Base-by-base conservation (phyloP, 2,113 vertebrate species). In the Myocastor coypus region DNA sequence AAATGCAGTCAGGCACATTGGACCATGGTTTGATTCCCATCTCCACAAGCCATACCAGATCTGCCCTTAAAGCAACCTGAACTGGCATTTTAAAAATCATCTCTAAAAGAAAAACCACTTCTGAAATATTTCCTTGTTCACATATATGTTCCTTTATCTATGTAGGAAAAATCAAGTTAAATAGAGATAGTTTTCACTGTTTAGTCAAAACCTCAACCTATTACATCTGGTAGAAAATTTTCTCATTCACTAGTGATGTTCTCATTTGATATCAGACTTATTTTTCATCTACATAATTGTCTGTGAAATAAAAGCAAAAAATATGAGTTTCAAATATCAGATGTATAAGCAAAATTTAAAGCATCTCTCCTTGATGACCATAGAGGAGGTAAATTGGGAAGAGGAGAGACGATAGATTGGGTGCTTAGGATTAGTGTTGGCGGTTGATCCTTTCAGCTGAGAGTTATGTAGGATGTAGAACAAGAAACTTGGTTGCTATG, bases 111-210 rank as follows among this genome's bases (percentile, higher is more conserved):
- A n/a, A n/a, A n/a, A n/a, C n/a, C n/a, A n/a, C n/a, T n/a, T n/a
- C n/a, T n/a, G n/a, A n/a, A n/a, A n/a, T n/a, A n/a, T n/a, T n/a
- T n/a, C n/a, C n/a, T n/a, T 88, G 77, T 7, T 11, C 26, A 66
- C 22, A 75, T 63, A 61, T 3, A 64, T 22, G 55, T 91, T 77
- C 57, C 13, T 75, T 83, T 93, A 9, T 77, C 14, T 34, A 40
- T 52, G 37, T 68, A 81, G 52, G 14, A 84, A 52, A 96, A 61
- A 68, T 86, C 87, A 84, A 83, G 26, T 75, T 80, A 90, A 88
- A 7, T 90, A 92, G 2, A 86, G 71, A 91, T 78, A 73, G 34
- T 9, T 52, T 71, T 95, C 42, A 69, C 32, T 69, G 63, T 28
- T 82, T 92, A 93, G 73, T 9, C 64, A 46, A 52, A 94, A 92